Percentiles rank a stretch among this genome's conserved stretches.
Evolutionary conservation across 2,797 vertebrate genomes (phyloP).

Genomic region (Pipistrellus pipistrellus): DNA sequence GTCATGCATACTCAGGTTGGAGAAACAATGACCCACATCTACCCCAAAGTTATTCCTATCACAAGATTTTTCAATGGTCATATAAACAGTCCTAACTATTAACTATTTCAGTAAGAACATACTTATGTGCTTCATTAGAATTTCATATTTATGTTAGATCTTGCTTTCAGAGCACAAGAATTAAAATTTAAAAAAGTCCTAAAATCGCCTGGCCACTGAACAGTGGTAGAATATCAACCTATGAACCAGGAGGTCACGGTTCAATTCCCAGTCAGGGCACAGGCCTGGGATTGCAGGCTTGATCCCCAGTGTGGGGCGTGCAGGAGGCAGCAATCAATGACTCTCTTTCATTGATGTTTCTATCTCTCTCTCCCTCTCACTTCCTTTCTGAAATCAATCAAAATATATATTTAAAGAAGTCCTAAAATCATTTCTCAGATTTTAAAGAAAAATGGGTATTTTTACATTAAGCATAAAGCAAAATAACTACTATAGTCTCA

Average conservation of each 20-base stretch:
- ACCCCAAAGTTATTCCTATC: constrained; percentile 30
- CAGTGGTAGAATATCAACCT: no score
- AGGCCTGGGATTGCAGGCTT: no score
- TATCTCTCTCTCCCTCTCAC: no score
- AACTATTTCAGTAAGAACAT: constrained; percentile 44
- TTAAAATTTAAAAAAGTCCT: constrained; percentile 45
- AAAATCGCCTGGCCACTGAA: not conserved
- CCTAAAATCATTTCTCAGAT: constrained; percentile 56
- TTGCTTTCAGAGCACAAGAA: constrained; percentile 62
- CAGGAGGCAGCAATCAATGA: no score
- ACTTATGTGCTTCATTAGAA: constrained; percentile 50
- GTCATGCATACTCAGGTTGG: constrained; percentile 35
- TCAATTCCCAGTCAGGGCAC: no score
- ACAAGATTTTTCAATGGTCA: constrained; percentile 3
- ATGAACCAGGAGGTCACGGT: no score
- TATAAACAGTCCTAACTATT: not conserved
- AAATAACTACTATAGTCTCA: constrained; percentile 53
- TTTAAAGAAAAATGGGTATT: constrained; percentile 40
- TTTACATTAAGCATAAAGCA: constrained; percentile 61
- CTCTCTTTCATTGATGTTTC: no score
- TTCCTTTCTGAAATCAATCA: no score
- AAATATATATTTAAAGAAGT: constrained; percentile 17
- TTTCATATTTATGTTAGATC: constrained; percentile 48
- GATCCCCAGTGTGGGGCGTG: no score
- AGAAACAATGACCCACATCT: not conserved